Base-by-base conservation (phyloP, 2,888 invertebrate species). In the Amphipoea lucens region DNA sequence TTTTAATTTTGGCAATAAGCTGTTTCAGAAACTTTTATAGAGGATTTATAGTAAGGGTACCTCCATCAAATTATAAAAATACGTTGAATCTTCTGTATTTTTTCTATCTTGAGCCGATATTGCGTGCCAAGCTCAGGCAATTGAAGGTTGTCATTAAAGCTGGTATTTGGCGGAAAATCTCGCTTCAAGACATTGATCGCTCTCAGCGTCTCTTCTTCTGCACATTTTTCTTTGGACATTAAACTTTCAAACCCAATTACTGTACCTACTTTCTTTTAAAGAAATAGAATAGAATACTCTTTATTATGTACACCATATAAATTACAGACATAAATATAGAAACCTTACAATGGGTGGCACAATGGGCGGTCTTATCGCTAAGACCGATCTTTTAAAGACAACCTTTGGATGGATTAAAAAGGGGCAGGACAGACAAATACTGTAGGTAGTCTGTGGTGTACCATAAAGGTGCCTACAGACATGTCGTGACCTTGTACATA, bases 131-230 rank as follows among this genome's bases (percentile, higher is more conserved):
- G 62, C 63, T 17, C 23, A 74, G 17, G 67, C 78, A 78, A 60
- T 84, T 81, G 73, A 87, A 76, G 63, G 65, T 71, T 68, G 73
- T 66, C 67, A 76, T 80, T 83, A 78, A 66, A 45, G 67, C 68
- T 70, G 73, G 67, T 74, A 76, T 85, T 87, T 84, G 71, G 79
- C 71, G 73, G 36, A 81, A 83, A 87, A 70, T 36, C 51, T 80
- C 54, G 45, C 75, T 79, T 36, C 68, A 68, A 68, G 62, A 68
- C 83, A 71, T 81, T 68, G 73, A 83, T 83, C 74, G 54, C 42
- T 84, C 57, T 63, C 7, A 63, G 20, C 63, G 11, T 60, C 42
- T 48, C 69, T 54, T 66, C 63, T 65, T 82, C 73, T 60, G 20
- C 23, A 12, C 74, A 65, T 78, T 77, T 84, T 85, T 73, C 54